A percentile compares a stretch with the other conserved stretches of the same genome.
Evolutionary conservation across 2,113 vertebrate genomes (phyloP).

Genomic region (Orientallactaga bullata): DNA sequence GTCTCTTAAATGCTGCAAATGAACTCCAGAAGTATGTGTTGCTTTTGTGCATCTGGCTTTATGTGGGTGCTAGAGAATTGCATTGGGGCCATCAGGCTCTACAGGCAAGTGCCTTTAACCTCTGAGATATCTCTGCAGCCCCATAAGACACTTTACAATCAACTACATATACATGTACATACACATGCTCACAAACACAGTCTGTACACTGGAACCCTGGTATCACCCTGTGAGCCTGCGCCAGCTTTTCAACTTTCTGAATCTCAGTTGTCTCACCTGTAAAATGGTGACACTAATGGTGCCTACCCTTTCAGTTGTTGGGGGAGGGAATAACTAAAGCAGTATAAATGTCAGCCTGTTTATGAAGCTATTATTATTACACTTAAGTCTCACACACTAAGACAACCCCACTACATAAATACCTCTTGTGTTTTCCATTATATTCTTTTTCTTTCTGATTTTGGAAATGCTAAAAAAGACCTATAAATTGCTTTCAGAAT

Average conservation of each 20-base stretch:
- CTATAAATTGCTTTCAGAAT: constrained; percentile 12
- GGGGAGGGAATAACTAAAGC: not conserved
- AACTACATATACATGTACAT: not conserved
- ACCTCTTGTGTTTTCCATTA: not conserved
- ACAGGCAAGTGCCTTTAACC: too few relatives aligned
- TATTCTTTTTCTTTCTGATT: not conserved
- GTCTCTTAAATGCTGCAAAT: too few relatives aligned
- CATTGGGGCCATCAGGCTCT: too few relatives aligned
- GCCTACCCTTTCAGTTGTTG: not conserved
- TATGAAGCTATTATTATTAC: not conserved
- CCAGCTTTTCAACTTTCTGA: not conserved
- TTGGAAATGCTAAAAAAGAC: not conserved
- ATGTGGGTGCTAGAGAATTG: too few relatives aligned
- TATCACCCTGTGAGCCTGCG: not conserved
- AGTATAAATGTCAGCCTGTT: not conserved
- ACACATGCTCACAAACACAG: not conserved
- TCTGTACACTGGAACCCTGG: too few relatives aligned
- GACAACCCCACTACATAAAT: not conserved
- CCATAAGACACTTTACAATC: not conserved
- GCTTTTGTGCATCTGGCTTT: too few relatives aligned
- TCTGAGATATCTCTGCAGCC: too few relatives aligned
- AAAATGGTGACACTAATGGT: not conserved
- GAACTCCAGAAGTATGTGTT: too few relatives aligned
- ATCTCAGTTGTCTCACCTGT: not conserved
- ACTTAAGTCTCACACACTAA: constrained; percentile 7